Conservation (phyloP, 1,140 invertebrate genomes). For the Antheraea mylitta region DNA sequence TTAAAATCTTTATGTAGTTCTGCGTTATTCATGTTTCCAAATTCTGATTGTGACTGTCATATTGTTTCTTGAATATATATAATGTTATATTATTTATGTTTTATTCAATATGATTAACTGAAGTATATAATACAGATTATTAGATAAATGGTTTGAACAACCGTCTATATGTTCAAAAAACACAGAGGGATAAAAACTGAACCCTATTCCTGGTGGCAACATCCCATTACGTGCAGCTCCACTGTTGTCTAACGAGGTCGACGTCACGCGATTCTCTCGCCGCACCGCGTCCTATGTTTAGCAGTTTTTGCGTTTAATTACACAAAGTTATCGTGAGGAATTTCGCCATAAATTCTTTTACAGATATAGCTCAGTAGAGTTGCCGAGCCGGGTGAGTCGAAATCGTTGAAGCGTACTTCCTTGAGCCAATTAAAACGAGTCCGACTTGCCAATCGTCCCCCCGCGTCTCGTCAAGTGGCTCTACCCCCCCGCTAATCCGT, state of each 20-base stretch:
- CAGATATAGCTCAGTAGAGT: conserved; percentile 8
- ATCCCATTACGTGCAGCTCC: neutral
- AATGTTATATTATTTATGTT: no score
- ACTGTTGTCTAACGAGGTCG: neutral
- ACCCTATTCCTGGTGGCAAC: neutral
- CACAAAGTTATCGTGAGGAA: neutral
- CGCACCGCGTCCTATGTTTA: neutral
- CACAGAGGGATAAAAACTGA: neutral
- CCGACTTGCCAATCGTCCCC: conserved; percentile 13
- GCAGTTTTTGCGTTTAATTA: neutral
- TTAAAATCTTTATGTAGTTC: no score
- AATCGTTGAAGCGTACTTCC: conserved; percentile 46
- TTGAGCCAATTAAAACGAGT: conserved; percentile 50
- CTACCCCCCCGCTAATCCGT: conserved; percentile 16
- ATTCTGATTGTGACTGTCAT: no score
- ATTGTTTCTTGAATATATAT: no score
- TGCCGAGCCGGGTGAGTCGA: conserved; percentile 18
- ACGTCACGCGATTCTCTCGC: neutral
- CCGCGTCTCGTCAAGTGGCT: neutral
- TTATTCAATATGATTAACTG: no score
- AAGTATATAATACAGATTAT: no score
- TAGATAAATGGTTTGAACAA: no score
- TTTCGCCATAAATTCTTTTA: conserved; percentile 9
- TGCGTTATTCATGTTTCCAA: no score
- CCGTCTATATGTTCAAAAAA: no score